A percentile compares a stretch with the other conserved stretches of the same genome.
Evolutionary conservation across 2,888 invertebrate genomes (phyloP).

Genomic region (Volucella zonaria): DNA sequence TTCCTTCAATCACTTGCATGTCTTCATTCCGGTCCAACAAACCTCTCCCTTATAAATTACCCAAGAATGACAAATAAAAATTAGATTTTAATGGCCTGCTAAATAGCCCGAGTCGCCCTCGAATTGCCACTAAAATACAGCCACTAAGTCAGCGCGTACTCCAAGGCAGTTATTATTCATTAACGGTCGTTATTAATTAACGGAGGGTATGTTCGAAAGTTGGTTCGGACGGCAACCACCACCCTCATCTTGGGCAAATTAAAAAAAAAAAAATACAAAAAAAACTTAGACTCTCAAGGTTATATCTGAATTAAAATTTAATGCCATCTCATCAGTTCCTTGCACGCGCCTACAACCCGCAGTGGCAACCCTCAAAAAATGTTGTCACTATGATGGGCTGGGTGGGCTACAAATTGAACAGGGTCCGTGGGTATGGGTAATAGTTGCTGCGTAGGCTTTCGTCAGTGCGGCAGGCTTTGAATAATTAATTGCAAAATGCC

Average conservation of each 20-base stretch:
- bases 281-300: slow-evolving; percentile 39
- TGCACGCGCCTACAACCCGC: slow-evolving; percentile 1
- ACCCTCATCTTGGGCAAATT: not conserved
- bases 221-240: too few relatives aligned
- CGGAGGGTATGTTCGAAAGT: not conserved
- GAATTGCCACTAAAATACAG: slow-evolving; percentile 48
- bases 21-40: not conserved
- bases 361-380: not conserved
- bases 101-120: slow-evolving; percentile 51
- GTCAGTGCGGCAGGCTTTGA: slow-evolving; percentile 30
- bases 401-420: not conserved
- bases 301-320: slow-evolving; percentile 61
- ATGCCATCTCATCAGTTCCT: slow-evolving; percentile 59
- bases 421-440: not conserved
- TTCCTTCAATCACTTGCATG: slow-evolving; percentile 6
- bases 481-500: slow-evolving; percentile 52
- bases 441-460: slow-evolving; percentile 13
- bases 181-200: slow-evolving; percentile 65
- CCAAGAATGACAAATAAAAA: slow-evolving; percentile 47
- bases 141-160: slow-evolving; percentile 34
- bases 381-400: not conserved
- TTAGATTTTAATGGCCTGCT: slow-evolving; percentile 58
- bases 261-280: slow-evolving; percentile 22
- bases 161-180: slow-evolving; percentile 61
- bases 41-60: slow-evolving; percentile 15